Conservation (phyloP, 2,888 invertebrate species). For the Nephrotoma flavescens region DNA sequence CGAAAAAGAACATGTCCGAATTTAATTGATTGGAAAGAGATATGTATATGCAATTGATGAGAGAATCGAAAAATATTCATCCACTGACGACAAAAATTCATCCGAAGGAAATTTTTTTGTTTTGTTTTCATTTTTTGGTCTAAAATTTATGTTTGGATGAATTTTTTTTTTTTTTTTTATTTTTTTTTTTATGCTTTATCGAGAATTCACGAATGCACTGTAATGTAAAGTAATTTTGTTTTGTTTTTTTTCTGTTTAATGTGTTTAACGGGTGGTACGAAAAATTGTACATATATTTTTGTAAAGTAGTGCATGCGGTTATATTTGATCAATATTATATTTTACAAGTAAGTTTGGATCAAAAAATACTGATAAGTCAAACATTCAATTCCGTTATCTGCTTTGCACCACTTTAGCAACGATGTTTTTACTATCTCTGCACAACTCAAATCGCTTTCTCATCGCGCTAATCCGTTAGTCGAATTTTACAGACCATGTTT, state of each 20-base stretch:
- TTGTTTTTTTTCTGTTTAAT: not conserved
- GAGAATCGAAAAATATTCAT: not conserved
- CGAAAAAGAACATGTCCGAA: not conserved
- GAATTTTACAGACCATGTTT: too few relatives aligned
- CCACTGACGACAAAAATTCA: not conserved
- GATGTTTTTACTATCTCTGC: too few relatives aligned
- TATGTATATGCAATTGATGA: not conserved
- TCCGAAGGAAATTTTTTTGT: not conserved
- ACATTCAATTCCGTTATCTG: too few relatives aligned
- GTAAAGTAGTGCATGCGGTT: too few relatives aligned
- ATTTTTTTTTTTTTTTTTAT: not conserved
- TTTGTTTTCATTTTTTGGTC: not conserved
- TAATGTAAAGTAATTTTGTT: not conserved
- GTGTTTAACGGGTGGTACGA: not conserved
- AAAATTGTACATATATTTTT: not conserved
- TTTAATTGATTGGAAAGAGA: not conserved
- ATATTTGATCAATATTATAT: too few relatives aligned
- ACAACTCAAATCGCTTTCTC: too few relatives aligned
- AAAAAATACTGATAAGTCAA: too few relatives aligned
- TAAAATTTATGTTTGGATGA: not conserved
- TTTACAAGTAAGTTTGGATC: too few relatives aligned
- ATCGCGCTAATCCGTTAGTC: too few relatives aligned
- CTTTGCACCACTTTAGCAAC: too few relatives aligned
- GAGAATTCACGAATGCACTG: not conserved
- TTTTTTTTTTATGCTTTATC: not conserved